These are phyloP conservation scores for Branchinecta lindahli DNA, from an alignment of 1,140 invertebrate genomes.

Conservation along the genomic window DNA sequence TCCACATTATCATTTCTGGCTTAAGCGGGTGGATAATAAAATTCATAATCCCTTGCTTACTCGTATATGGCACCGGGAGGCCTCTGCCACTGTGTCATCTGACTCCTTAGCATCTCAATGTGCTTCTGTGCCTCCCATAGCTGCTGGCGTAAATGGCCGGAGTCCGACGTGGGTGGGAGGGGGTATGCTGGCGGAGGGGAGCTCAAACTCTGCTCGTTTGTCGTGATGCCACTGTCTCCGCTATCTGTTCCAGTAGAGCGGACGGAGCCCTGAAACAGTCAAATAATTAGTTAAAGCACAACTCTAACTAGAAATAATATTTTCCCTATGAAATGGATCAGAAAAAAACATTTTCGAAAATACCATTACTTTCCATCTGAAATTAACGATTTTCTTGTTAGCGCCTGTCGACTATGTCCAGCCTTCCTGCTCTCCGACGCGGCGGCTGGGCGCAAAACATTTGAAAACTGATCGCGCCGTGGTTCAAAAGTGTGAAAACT, in stretches of 20 bases:
- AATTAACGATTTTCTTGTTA: too few relatives aligned
- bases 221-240: not conserved
- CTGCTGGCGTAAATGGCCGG: not conserved
- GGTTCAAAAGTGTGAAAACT: too few relatives aligned
- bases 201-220: not conserved
- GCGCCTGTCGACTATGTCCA: too few relatives aligned
- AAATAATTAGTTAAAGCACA: not conserved
- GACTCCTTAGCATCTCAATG: not conserved
- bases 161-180: not conserved
- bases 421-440: too few relatives aligned
- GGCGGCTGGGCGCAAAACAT: too few relatives aligned
- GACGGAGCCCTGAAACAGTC: not conserved
- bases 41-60: not conserved
- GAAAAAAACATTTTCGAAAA: too few relatives aligned
- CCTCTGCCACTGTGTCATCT: not conserved
- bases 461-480: too few relatives aligned
- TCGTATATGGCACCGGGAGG: not conserved
- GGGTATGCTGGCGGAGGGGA: not conserved
- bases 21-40: too few relatives aligned
- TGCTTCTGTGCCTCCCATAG: conserved; percentile 2
- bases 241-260: not conserved
- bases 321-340: too few relatives aligned
- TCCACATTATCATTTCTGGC: too few relatives aligned
- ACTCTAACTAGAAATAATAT: too few relatives aligned
- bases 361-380: too few relatives aligned